These are phyloP conservation scores for Hylaeus volcanicus DNA, from an alignment of 1,140 invertebrate genomes.

Conservation along the genomic window DNA sequence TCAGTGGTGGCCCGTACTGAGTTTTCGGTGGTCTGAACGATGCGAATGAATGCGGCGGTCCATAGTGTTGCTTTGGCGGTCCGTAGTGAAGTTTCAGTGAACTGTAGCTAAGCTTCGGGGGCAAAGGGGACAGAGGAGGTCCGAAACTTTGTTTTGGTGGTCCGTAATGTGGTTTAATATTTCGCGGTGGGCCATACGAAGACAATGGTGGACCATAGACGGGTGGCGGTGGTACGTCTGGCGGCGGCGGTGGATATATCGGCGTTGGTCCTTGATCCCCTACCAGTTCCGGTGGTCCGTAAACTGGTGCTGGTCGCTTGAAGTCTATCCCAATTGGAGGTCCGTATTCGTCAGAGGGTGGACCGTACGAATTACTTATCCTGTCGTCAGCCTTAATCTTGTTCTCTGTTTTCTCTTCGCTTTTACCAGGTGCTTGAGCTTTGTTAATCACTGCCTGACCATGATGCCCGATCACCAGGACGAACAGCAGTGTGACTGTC, in stretches of 20 bases:
- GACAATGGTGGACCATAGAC: conserved; percentile 73
- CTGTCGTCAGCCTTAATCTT: conserved; percentile 71
- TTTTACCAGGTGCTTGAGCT: conserved; percentile 47
- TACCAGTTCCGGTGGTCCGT: conserved; percentile 75
- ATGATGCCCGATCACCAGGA: conserved; percentile 67
- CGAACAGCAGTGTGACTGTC: conserved; percentile 63
- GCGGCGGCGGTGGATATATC: conserved; percentile 73
- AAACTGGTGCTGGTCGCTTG: conserved; percentile 75
- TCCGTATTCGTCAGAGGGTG: conserved; percentile 70
- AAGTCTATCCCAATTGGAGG: conserved; percentile 63
- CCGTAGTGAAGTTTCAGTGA: conserved; percentile 79
- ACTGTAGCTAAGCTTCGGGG: conserved; percentile 77
- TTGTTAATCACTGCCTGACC: conserved; percentile 73
- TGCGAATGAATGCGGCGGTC: conserved; percentile 68
- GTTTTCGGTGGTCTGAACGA: conserved; percentile 69
- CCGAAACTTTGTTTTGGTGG: conserved; percentile 77
- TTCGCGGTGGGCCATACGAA: conserved; percentile 72
- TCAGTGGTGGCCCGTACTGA: conserved; percentile 80
- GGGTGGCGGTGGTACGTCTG: conserved; percentile 75
- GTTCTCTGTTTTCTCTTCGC: conserved; percentile 60
- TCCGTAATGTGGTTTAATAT: conserved; percentile 76
- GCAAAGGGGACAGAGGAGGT: conserved; percentile 66
- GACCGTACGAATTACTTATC: conserved; percentile 76
- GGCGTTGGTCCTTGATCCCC: conserved; percentile 76
- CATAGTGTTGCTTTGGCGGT: conserved; percentile 79